Evolutionary conservation across 2,113 vertebrate species (phyloP).

Genomic region (Sprattus sprattus): DNA sequence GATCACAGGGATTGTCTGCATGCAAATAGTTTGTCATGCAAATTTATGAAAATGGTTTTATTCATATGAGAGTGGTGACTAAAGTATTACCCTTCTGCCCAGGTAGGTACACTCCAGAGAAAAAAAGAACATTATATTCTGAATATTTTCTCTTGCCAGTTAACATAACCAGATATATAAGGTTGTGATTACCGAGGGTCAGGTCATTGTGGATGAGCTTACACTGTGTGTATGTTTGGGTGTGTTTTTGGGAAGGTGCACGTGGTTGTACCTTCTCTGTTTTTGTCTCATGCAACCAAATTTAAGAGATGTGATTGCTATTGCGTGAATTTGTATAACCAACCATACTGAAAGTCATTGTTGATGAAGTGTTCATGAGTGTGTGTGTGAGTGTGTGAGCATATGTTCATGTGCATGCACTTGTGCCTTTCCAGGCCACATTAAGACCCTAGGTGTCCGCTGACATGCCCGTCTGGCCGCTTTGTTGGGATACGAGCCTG

Average conservation of each 20-base stretch:
- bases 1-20: background rate
- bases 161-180: background rate
- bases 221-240: background rate
- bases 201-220: background rate
- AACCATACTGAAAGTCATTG: background rate
- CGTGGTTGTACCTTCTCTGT: no score
- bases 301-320: background rate
- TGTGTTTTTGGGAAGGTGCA: background rate
- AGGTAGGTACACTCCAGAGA: background rate
- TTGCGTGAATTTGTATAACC: background rate
- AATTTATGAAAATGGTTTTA: background rate
- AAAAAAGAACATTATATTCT: background rate
- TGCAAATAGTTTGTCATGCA: background rate
- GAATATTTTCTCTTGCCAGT: background rate
- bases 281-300: no score
- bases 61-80: background rate
- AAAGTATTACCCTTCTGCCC: background rate
- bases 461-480: background rate
- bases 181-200: background rate
- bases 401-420: background rate
- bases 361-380: background rate
- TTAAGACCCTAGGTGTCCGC: background rate
- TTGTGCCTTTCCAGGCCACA: background rate
- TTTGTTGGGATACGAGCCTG: slow-evolving; percentile 20
- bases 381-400: background rate